Evolutionary conservation across 2,797 vertebrate species (phyloP), one percentile per base, ranked within the genome.

Genomic region (Pitangus sulphuratus): DNA sequence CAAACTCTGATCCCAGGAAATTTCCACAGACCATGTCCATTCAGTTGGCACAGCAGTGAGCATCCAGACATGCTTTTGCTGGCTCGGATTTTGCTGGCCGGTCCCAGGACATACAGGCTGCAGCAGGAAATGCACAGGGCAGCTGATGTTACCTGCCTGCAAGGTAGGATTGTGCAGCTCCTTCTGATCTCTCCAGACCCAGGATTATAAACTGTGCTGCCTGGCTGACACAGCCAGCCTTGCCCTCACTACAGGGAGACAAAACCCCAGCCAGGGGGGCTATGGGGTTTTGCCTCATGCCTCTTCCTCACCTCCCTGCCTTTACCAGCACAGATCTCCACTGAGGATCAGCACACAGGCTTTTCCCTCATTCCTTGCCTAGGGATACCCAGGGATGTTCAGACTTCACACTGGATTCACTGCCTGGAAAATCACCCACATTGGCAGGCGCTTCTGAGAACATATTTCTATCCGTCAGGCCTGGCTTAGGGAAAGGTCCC

Each of bases 21-120:
- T 4, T 45, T 53, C 24, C 37, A 37, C 30, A 47, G 77, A 21
- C 15, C 1, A 1, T 28, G n/a, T 39, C 42, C 1, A 0, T 28
- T 39, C 3, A 0, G 20, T 19, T 72, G 66, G 47, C 53, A 17
- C 20, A 74, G 60, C 28, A 31, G 12, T 3, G n/a, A 17, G 24
- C 44, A 47, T 12, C 25, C 68, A 69, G 44, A 11, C 44, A 2
- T 30, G 19, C 39, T 21, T 47, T 22, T 69, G 31, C 45, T 35
- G 25, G 15, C 58, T 31, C 6, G 44, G 13, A 7, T 13, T 40
- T 9, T 42, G 15, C 58, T 61, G 51, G 15, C 39, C 54, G 70
- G 56, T 33, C 10, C 64, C 50, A 74, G 69, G 56, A 42, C 42
- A 40, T 8, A 7, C 0, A 0, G 10, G 12, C 10, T 44, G 24